Evolutionary conservation across 2,113 vertebrate genomes (phyloP).

Genomic region (Shinisaurus crocodilurus): DNA sequence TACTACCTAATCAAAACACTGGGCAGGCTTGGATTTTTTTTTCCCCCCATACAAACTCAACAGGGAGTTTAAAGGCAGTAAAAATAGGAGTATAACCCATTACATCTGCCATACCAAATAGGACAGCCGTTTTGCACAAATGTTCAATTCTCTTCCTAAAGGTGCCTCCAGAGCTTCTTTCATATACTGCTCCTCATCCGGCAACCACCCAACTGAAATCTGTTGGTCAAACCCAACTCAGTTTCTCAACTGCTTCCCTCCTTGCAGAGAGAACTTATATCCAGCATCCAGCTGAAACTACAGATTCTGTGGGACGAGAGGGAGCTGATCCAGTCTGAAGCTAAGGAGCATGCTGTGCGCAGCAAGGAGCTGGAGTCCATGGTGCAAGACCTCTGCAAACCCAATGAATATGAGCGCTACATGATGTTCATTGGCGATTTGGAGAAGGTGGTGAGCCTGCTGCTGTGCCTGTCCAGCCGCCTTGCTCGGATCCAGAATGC

Average conservation of each 20-base stretch:
- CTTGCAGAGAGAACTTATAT: slow-evolving; percentile 79
- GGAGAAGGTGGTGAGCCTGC: slow-evolving; percentile 90
- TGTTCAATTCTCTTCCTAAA: not conserved
- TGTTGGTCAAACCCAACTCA: not conserved
- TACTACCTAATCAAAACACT: not conserved
- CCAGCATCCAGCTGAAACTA: slow-evolving; percentile 75
- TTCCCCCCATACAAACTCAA: not conserved
- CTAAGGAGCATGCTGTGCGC: slow-evolving; percentile 61
- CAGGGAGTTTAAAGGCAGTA: not conserved
- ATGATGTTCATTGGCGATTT: slow-evolving; percentile 89
- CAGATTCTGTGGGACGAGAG: slow-evolving; percentile 70
- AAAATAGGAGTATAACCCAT: not conserved
- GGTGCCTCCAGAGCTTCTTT: not conserved
- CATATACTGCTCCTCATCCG: not conserved
- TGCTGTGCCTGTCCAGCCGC: slow-evolving; percentile 90
- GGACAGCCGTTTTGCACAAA: not conserved
- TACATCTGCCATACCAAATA: not conserved
- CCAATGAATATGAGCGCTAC: slow-evolving; percentile 87
- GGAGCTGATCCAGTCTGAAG: slow-evolving; percentile 69
- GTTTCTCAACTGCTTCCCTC: not conserved
- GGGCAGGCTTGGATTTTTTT: not conserved
- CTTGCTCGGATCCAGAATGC: slow-evolving; percentile 89
- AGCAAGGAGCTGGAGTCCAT: slow-evolving; percentile 72
- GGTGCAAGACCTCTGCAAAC: slow-evolving; percentile 78
- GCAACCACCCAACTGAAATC: not conserved